phyloP scores from a whole-genome alignment of 2,113 vertebrate genomes.

The Eurypyga helias region DNA sequence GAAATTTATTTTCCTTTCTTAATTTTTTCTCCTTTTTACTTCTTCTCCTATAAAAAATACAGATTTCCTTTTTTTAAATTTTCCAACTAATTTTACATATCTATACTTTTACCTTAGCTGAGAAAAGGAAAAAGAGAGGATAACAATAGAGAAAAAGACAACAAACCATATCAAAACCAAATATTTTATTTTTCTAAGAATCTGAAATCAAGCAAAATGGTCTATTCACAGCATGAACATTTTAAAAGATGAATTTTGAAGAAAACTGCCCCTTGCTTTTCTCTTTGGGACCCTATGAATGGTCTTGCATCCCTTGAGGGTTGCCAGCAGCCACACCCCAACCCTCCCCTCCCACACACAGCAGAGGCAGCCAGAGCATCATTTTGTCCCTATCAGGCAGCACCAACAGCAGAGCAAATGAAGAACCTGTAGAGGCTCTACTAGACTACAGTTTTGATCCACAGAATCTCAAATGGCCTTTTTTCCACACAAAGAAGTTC shows the following conservation, averaged over 20 bases:
- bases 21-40: not conserved
- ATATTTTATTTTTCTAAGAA: not conserved
- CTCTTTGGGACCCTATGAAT: not conserved
- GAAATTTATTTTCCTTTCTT: not conserved
- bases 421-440: not conserved
- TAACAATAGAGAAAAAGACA: not conserved
- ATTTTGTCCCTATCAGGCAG: not conserved
- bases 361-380: not conserved
- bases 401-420: not conserved
- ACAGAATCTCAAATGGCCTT: fast-evolving
- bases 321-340: not conserved
- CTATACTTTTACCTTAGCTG: not conserved
- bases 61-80: not conserved
- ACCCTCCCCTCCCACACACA: not conserved
- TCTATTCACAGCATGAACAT: not conserved
- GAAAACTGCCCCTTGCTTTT: not conserved
- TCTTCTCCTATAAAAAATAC: not conserved
- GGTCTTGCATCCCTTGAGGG: not conserved
- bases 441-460: not conserved
- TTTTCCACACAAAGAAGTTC: not conserved
- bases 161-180: not conserved
- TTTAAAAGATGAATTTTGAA: not conserved
- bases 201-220: not conserved
- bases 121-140: not conserved
- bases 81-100: not conserved